Base-by-base conservation (phyloP, 2,888 invertebrate species). In the Ditula angustiorana region DNA sequence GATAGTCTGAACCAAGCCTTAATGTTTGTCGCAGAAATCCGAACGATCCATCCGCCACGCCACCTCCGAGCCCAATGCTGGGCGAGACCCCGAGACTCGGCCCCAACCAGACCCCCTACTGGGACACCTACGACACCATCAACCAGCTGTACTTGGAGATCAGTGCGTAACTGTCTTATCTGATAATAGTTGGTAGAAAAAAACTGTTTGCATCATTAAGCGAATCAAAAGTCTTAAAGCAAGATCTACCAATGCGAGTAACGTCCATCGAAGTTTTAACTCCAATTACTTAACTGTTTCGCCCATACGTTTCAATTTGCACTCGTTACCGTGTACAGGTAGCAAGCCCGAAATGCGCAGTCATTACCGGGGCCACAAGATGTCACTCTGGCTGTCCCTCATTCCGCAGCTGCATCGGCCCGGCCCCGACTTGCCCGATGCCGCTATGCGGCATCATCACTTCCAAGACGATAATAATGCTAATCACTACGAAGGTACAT, bases 341-440 rank as follows among this genome's bases (percentile, higher is more conserved):
- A 94, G 90, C 75, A 95, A 95, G 79, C 95, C 96, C 28, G 96
- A 96, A 85, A 96, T 97, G 90, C 96, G 96, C 72, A 97, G 97
- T 80, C 98, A 98, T 88, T 99, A 98, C 88, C 95, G 98, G 41
- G 98, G 98, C 47, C 98, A 98, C 93, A 97, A 98, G 90, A 96
- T 98, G 94, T 97, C 98, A 35, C 94, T 98, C 82, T 98, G 98
- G 98, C 90, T 98, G 68, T 97, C 98, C 73, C 94, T 98, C 57
- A 96, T 98, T 80, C 98, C 98, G 58, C 97, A 98, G 83, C 94
- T 98, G 59, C 98, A 98, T 84, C 94, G 96, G 66, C 97, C 97
- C 10, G 97, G 97, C 19, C 90, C 94, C 8, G 94, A 94, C 70
- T 73, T 93, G 71, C 96, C 96, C 70, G 97, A 97, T 80, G 95